These are phyloP conservation scores for Mermis nigrescens DNA, from an alignment of 2,888 invertebrate genomes.

Conservation along the genomic window DNA sequence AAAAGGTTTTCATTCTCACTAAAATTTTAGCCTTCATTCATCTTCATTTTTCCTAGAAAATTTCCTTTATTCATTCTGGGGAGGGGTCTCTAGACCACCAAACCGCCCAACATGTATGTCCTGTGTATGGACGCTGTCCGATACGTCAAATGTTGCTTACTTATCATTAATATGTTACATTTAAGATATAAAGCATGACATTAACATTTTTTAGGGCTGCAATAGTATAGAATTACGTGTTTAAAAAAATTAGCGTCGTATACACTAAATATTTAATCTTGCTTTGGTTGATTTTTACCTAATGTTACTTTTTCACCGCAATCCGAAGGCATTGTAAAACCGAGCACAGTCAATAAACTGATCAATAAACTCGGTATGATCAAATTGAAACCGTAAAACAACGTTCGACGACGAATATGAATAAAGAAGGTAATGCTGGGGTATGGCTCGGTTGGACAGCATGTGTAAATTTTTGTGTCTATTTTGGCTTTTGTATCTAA, in stretches of 20 bases:
- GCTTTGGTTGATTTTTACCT: too few species aligned
- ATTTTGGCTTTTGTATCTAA: not conserved
- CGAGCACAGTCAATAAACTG: slow-evolving; percentile 90
- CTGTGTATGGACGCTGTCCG: too few species aligned
- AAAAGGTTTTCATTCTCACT: too few species aligned
- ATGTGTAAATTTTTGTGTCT: slow-evolving; percentile 2
- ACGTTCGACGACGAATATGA: slow-evolving; percentile 78
- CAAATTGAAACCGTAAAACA: slow-evolving; percentile 98
- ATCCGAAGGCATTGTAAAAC: slow-evolving; percentile 94
- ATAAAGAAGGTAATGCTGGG: slow-evolving; percentile 90
- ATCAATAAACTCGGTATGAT: slow-evolving; percentile 97
- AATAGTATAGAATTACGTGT: not conserved
- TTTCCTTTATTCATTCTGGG: too few species aligned
- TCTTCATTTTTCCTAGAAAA: too few species aligned
- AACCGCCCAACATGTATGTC: too few species aligned
- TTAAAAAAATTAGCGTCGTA: too few species aligned
- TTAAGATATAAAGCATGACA: not conserved
- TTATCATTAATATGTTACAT: not conserved
- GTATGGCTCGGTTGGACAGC: slow-evolving; percentile 36
- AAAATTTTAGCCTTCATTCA: too few species aligned
- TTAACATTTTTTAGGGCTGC: not conserved
- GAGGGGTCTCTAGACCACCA: too few species aligned
- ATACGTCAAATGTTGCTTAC: too few species aligned
- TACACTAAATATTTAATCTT: too few species aligned
- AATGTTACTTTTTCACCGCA: slow-evolving; percentile 96